phyloP scores from a whole-genome alignment of 1,140 invertebrate genomes.

The Drosophila yakuba region DNA sequence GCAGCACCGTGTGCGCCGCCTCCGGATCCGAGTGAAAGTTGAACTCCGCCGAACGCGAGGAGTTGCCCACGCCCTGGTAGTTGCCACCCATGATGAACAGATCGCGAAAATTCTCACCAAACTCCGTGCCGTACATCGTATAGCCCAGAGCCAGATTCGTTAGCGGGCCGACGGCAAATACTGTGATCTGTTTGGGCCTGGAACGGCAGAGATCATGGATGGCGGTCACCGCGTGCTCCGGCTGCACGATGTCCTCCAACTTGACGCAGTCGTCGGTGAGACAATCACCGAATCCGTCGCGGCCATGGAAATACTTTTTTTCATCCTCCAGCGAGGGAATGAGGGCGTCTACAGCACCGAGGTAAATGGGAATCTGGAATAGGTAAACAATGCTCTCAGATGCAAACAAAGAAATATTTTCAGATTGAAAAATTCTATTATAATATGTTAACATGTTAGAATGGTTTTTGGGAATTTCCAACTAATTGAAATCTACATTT shows the following conservation, averaged over 20 bases:
- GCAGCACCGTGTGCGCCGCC: slow-evolving; percentile 90
- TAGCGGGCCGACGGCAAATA: slow-evolving; percentile 90
- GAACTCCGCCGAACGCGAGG: slow-evolving; percentile 90
- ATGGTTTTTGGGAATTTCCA: no score
- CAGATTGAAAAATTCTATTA: background rate
- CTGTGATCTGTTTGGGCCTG: slow-evolving; percentile 85
- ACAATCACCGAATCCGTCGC: slow-evolving; percentile 89
- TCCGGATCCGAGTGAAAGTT: slow-evolving; percentile 93
- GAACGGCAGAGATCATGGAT: slow-evolving; percentile 85
- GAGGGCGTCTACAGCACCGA: slow-evolving; percentile 86
- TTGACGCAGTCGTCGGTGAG: slow-evolving; percentile 20
- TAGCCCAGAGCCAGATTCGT: slow-evolving; percentile 92
- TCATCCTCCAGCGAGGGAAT: slow-evolving; percentile 71
- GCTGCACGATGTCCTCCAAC: slow-evolving; percentile 56
- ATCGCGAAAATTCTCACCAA: slow-evolving; percentile 87
- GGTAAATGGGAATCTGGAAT: slow-evolving; percentile 88
- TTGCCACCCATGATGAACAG: slow-evolving; percentile 93
- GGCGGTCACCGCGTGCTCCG: slow-evolving; percentile 79
- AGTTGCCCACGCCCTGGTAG: slow-evolving; percentile 88
- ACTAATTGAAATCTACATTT: no score
- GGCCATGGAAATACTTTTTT: slow-evolving; percentile 84
- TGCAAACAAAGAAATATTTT: no score
- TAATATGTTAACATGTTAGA: no score
- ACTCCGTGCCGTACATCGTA: slow-evolving; percentile 87
- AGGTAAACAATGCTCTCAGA: background rate